Conservation (phyloP, 2,797 vertebrate species). For the Hemitrygon akajei region DNA sequence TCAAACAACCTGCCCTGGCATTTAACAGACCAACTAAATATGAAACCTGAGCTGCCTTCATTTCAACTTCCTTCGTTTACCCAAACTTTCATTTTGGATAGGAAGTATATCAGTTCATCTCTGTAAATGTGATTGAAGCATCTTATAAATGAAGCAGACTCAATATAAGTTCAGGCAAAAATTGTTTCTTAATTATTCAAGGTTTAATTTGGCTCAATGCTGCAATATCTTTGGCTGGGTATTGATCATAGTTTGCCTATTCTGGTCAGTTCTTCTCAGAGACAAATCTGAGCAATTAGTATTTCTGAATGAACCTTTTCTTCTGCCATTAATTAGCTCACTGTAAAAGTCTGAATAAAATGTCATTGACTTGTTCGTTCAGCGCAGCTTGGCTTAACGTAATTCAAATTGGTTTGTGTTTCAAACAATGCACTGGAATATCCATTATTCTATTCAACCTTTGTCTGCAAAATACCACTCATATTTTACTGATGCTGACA, state of each 20-base stretch:
- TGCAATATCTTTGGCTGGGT: background rate
- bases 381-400: background rate
- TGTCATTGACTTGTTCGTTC: background rate
- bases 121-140: background rate
- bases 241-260: background rate
- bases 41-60: background rate
- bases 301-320: background rate
- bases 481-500: background rate
- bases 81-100: background rate
- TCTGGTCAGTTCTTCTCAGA: background rate
- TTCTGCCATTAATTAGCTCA: background rate
- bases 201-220: background rate
- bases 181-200: background rate
- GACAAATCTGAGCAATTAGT: background rate
- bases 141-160: background rate
- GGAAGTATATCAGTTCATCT: background rate
- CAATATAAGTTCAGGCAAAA: background rate
- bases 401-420: background rate
- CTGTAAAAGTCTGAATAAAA: background rate
- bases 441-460: background rate
- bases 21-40: background rate
- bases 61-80: background rate
- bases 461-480: background rate
- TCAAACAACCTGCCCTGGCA: background rate
- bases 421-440: background rate